Evolutionary conservation across 2,888 invertebrate species (phyloP).

Genomic region (Prionchulus punctatus): DNA sequence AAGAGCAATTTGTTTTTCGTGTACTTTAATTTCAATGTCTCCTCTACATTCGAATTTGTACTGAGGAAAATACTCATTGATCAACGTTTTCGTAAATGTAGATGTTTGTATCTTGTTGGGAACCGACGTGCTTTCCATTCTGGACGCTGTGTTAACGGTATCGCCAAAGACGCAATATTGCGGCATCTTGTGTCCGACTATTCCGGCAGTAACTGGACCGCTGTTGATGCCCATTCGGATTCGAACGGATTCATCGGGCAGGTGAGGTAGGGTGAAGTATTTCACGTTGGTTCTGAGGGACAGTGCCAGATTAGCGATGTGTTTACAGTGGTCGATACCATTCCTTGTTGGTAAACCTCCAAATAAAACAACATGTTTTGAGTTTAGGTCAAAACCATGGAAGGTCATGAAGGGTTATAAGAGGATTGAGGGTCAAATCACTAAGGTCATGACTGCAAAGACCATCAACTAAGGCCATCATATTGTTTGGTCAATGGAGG

Average conservation of each 20-base stretch:
- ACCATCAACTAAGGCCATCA: too few relatives aligned
- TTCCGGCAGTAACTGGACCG: conserved; percentile 19
- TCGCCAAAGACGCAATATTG: too few relatives aligned
- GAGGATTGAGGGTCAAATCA: too few relatives aligned
- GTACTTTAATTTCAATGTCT: not conserved
- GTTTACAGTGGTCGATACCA: conserved; percentile 12
- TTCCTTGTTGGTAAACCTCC: conserved; percentile 15
- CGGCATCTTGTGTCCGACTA: conserved; percentile 17
- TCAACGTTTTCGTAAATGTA: not conserved
- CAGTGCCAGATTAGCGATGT: conserved; percentile 14
- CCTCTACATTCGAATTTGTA: not conserved
- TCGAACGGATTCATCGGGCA: conserved; percentile 1
- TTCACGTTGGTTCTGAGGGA: conserved; percentile 9
- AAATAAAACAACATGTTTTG: too few relatives aligned
- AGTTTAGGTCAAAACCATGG: too few relatives aligned
- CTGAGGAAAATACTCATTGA: not conserved
- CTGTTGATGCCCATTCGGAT: conserved; percentile 14
- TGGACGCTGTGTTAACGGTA: not conserved
- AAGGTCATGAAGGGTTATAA: too few relatives aligned
- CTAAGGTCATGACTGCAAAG: too few relatives aligned
- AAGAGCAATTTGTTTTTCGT: too few relatives aligned
- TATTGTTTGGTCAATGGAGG: too few relatives aligned
- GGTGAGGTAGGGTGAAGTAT: conserved; percentile 13
- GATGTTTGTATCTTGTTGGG: not conserved
- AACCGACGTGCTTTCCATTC: not conserved